Percentiles rank a stretch among this genome's conserved stretches.
These are phyloP conservation scores for Apistogramma diplotaenia DNA, from an alignment of 2,113 vertebrate genomes.

Conservation along the genomic window DNA sequence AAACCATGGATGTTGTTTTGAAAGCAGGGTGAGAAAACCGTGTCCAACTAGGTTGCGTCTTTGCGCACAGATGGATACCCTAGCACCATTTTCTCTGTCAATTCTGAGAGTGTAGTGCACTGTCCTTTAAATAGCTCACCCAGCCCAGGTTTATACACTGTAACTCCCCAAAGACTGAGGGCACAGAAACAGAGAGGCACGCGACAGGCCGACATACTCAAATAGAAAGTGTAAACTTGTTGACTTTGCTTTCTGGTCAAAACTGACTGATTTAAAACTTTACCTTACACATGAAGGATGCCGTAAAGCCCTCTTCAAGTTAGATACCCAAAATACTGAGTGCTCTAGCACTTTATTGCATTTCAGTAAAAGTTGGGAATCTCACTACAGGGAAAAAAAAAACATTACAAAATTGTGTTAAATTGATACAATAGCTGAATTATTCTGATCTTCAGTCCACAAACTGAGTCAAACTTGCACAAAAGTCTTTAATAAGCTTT, in stretches of 20 bases:
- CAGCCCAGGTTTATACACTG: slow-evolving; percentile 26
- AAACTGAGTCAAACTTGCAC: not conserved
- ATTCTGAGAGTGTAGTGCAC: slow-evolving; percentile 37
- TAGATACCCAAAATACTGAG: not conserved
- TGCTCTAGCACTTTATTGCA: not conserved
- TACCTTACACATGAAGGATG: not conserved
- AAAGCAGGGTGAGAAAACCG: not conserved
- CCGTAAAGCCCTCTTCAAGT: not conserved
- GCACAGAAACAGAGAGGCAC: not conserved
- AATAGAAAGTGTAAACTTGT: slow-evolving; percentile 12
- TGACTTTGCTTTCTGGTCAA: not conserved
- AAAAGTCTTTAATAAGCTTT: too few species aligned
- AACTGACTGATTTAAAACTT: not conserved
- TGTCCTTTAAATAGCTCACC: slow-evolving; percentile 61
- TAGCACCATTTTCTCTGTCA: slow-evolving; percentile 10
- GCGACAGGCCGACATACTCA: slow-evolving; percentile 1
- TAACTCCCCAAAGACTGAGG: slow-evolving; percentile 38
- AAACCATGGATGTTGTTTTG: not conserved
- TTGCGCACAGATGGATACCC: slow-evolving; percentile 41
- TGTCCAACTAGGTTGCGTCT: slow-evolving; percentile 27
- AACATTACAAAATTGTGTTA: not conserved
- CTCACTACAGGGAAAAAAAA: not conserved
- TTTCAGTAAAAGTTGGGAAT: not conserved
- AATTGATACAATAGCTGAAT: not conserved
- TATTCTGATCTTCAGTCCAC: not conserved